Base-by-base conservation (phyloP, 2,888 invertebrate genomes). In the Dryadula phaetusa region DNA sequence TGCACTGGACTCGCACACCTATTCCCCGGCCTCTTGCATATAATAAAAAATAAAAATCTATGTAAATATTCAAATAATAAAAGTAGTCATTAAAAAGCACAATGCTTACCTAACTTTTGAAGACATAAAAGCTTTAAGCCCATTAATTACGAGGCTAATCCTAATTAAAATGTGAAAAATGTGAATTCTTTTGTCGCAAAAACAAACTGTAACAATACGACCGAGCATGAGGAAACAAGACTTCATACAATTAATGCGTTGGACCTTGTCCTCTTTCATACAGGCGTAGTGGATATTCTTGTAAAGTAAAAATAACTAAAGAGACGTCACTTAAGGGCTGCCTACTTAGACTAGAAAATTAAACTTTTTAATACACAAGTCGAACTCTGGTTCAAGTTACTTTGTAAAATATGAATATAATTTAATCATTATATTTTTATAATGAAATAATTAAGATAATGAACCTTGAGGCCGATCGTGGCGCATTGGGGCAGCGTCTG, bases 221-320 rank as follows among this genome's bases (percentile, higher is more conserved):
- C 28, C 52, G 10, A n/a, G 25, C 42, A 3, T 42, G 12, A 58
- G 58, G 42, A 58, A 58, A 58, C 58, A 58, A 58, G 58, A 58
- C 16, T 58, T 58, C 40, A 44, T 28, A 58, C 16, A 42, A 58
- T 58, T 58, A 58, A 58, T 58, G 42, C 18, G 42, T 16, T 25
- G 12, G 28, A 58, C 58, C 58, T 58, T 42, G 42, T 42, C 40
- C 16, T 42, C 42, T 25, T 58, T 42, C 37, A 54, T 22, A 10
- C 25, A 44, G 42, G 42, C 37, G 42, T 58, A 42, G 58, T 10
- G 58, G 28, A 42, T 22, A 37, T 25, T n/a, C 56, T 34, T 22
- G 10, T 28, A 25, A 25, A 58, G 42, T 58, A 58, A 58, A 58
- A 58, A 44, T 58, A 58, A 25, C 58, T 6, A 22, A 58, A 58